A percentile compares a stretch with the other conserved stretches of the same genome.
These are phyloP conservation scores for Ectemnius cavifrons DNA, from an alignment of 2,888 invertebrate species.

Conservation along the genomic window DNA sequence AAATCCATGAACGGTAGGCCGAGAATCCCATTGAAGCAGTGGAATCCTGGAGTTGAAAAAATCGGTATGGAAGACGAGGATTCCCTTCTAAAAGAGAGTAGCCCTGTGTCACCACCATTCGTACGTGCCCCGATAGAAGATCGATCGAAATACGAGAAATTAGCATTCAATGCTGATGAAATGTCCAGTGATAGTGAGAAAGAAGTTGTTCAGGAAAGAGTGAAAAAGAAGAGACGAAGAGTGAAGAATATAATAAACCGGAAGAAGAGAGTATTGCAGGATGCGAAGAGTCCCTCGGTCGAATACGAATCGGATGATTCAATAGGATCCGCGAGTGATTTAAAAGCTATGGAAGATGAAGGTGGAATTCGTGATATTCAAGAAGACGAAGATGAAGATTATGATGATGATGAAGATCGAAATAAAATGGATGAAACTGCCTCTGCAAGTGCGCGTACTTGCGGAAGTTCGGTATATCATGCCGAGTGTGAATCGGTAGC, in stretches of 20 bases:
- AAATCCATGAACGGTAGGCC: constrained; percentile 55
- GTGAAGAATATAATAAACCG: constrained; percentile 68
- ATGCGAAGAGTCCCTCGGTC: constrained; percentile 39
- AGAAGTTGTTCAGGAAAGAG: constrained; percentile 72
- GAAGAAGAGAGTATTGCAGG: constrained; percentile 62
- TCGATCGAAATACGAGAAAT: constrained; percentile 88
- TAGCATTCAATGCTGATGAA: constrained; percentile 82
- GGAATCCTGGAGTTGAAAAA: constrained; percentile 68
- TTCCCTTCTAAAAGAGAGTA: constrained; percentile 74
- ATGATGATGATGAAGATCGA: constrained; percentile 71
- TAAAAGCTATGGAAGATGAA: constrained; percentile 79
- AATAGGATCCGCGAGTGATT: constrained; percentile 86
- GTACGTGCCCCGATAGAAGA: constrained; percentile 84
- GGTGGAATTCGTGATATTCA: constrained; percentile 61
- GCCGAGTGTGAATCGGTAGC: constrained; percentile 86
- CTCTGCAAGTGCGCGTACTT: constrained; percentile 83
- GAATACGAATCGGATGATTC: constrained; percentile 82
- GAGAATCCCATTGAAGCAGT: constrained; percentile 61
- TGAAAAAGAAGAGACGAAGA: constrained; percentile 74
- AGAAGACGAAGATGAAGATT: constrained; percentile 51
- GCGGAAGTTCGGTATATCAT: constrained; percentile 85
- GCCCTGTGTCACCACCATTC: constrained; percentile 79
- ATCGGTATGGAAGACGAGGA: constrained; percentile 76
- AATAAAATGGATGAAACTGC: constrained; percentile 80
- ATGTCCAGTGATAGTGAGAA: constrained; percentile 79